Conservation (phyloP, 2,797 vertebrate species). For the Pantherophis vulpinus region DNA sequence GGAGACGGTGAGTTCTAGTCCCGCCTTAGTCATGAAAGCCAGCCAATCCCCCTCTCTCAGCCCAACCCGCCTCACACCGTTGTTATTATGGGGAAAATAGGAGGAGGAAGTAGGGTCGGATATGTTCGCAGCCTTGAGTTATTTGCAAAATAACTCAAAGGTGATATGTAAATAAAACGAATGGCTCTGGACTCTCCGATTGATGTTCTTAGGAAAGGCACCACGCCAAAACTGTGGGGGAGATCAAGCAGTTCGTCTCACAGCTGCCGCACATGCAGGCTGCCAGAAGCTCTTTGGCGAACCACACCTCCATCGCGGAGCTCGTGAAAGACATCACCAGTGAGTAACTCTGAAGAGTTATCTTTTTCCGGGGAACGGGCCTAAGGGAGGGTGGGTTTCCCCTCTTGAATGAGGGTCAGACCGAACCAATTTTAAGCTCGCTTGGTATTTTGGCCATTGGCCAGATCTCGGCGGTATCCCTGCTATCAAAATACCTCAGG, state of each 20-base stretch:
- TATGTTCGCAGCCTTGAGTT: background rate
- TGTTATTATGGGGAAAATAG: background rate
- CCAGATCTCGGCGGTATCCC: slow-evolving; percentile 8
- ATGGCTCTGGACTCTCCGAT: background rate
- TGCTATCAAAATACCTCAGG: slow-evolving; percentile 11
- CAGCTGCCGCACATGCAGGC: slow-evolving; percentile 99
- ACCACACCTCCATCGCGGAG: slow-evolving; percentile 96
- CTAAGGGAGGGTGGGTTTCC: background rate
- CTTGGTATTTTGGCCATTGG: background rate
- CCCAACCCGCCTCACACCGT: background rate
- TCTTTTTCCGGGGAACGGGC: background rate
- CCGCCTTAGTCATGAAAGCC: background rate
- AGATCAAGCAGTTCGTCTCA: slow-evolving; percentile 98
- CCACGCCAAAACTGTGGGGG: slow-evolving; percentile 95
- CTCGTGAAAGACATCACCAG: slow-evolving; percentile 97
- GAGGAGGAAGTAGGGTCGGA: background rate
- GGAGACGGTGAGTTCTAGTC: background rate
- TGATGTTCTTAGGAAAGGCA: slow-evolving; percentile 83
- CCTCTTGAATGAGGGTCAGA: background rate
- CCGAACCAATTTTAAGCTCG: background rate
- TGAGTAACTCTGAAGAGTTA: slow-evolving; percentile 61
- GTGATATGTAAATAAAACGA: background rate
- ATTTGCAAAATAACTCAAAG: background rate
- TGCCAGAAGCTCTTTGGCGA: slow-evolving; percentile 91
- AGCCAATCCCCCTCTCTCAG: background rate